Evolutionary conservation across 2,113 vertebrate genomes (phyloP).

Genomic region (Chitala chitala): DNA sequence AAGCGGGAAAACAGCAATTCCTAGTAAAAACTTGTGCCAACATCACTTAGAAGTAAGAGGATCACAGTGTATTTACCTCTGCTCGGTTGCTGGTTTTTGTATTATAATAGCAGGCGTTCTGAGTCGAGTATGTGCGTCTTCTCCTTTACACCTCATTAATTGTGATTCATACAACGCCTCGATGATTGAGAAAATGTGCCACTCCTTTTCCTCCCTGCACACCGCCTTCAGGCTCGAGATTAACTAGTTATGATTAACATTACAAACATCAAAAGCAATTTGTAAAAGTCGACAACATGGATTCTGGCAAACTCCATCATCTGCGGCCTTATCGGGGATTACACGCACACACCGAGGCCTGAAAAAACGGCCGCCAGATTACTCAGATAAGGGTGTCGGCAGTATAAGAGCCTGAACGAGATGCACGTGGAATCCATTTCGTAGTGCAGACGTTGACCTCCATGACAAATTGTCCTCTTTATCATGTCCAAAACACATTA

Average conservation of each 20-base stretch:
- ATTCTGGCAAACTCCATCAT: neutral
- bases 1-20: too few relatives aligned
- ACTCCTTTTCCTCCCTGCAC: neutral
- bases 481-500: neutral
- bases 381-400: neutral
- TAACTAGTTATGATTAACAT: slow-evolving; percentile 10
- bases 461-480: neutral
- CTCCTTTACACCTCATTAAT: neutral
- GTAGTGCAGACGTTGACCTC: neutral
- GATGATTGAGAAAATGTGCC: neutral
- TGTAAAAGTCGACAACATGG: neutral
- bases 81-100: too few relatives aligned
- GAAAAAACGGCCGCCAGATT: neutral
- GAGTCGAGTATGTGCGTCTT: too few relatives aligned
- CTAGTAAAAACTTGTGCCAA: too few relatives aligned
- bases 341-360: neutral
- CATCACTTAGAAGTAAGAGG: too few relatives aligned
- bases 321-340: neutral
- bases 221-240: neutral
- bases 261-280: slow-evolving; percentile 16
- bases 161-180: neutral
- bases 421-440: neutral
- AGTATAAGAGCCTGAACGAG: neutral
- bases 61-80: too few relatives aligned
- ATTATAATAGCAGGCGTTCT: too few relatives aligned